Evolutionary conservation across 2,888 invertebrate species (phyloP).

Genomic region (Mythimna pallens): DNA sequence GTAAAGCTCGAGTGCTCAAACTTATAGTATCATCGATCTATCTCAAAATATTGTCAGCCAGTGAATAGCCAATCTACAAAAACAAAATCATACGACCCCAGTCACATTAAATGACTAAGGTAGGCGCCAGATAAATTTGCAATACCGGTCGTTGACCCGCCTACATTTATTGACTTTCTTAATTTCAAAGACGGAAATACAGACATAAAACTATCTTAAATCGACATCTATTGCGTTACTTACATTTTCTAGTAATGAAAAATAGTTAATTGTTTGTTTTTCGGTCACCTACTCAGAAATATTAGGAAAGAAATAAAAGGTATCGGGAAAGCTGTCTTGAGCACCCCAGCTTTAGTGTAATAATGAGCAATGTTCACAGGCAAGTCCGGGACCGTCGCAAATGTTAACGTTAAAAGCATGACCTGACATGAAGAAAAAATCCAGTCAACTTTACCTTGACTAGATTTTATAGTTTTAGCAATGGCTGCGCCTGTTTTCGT

Average conservation of each 20-base stretch:
- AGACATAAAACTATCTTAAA: no score
- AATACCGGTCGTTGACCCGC: no score
- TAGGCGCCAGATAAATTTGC: not conserved
- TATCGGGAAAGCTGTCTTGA: not conserved
- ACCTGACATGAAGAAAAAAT: conserved; percentile 34
- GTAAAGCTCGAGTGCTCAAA: conserved; percentile 1
- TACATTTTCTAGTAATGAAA: no score
- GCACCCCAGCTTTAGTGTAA: conserved; percentile 17
- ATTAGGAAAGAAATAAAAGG: no score
- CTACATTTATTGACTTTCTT: no score
- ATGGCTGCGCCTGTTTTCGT: conserved; percentile 36
- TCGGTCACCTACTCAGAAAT: no score
- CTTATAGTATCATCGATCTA: not conserved
- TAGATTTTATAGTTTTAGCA: conserved; percentile 40
- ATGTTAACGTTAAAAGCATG: conserved; percentile 39
- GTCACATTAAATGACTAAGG: not conserved
- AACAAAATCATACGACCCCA: not conserved
- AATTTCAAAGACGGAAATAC: no score
- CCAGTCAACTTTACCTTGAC: conserved; percentile 34
- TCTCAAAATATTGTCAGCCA: not conserved
- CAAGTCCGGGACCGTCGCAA: conserved; percentile 16
- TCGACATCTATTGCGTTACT: no score
- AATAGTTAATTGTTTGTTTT: no score
- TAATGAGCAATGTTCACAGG: conserved; percentile 41
- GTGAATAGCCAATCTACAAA: not conserved